Percentiles rank a stretch among this genome's conserved stretches.
Conservation (phyloP, 2,113 vertebrate species). For the Petrocephalus zakoni region DNA sequence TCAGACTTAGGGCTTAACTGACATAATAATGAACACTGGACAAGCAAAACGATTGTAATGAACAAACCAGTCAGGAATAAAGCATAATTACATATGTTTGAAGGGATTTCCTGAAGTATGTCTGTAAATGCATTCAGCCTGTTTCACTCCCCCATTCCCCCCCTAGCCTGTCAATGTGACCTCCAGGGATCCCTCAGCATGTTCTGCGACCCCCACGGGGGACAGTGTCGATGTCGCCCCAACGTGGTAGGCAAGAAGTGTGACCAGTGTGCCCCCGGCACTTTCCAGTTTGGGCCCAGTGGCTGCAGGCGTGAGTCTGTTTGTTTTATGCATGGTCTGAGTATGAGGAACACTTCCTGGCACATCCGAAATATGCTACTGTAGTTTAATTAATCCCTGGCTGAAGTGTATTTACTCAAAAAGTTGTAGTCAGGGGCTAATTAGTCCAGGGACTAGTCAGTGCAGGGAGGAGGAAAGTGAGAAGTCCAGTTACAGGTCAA, state of each 20-base stretch:
- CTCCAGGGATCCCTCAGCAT: slow-evolving; percentile 90
- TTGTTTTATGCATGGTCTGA: background rate
- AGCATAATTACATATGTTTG: background rate
- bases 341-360: no score
- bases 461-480: background rate
- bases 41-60: background rate
- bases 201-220: slow-evolving; percentile 81
- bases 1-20: background rate
- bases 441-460: background rate
- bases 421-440: background rate
- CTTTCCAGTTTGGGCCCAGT: slow-evolving; percentile 83
- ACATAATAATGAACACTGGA: background rate
- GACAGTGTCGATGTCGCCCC: slow-evolving; percentile 85
- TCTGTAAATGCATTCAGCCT: background rate
- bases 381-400: background rate
- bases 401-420: background rate
- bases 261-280: slow-evolving; percentile 75
- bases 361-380: background rate
- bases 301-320: slow-evolving; percentile 81
- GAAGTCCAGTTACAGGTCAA: background rate
- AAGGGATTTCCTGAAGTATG: background rate
- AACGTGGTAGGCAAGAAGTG: slow-evolving; percentile 85
- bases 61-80: background rate
- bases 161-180: slow-evolving; percentile 84
- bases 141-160: background rate